Evolutionary conservation across 2,888 invertebrate genomes (phyloP).

Genomic region (Craniophora ligustri): DNA sequence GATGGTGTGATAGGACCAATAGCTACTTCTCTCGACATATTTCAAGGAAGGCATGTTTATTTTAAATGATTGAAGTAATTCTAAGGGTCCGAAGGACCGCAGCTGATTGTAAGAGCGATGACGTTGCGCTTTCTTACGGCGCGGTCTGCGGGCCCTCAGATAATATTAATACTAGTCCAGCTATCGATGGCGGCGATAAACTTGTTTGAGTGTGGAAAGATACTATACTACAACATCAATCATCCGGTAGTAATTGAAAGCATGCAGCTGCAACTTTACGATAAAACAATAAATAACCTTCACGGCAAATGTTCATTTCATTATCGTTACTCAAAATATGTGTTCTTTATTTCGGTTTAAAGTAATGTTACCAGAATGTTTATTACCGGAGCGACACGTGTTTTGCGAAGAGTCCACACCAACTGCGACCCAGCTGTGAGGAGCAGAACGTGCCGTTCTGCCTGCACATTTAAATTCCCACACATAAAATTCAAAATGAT

Average conservation of each 20-base stretch:
- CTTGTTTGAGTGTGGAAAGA: conserved; percentile 78
- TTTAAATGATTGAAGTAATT: conserved; percentile 81
- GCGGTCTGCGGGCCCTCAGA: conserved; percentile 68
- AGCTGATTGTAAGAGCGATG: conserved; percentile 77
- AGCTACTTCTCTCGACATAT: conserved; percentile 69
- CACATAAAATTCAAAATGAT: conserved; percentile 84
- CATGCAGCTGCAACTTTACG: conserved; percentile 72
- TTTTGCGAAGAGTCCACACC: conserved; percentile 77
- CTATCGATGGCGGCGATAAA: conserved; percentile 82
- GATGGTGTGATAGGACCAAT: conserved; percentile 66
- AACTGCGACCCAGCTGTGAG: conserved; percentile 83
- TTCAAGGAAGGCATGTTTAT: conserved; percentile 81
- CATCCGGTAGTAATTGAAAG: conserved; percentile 80
- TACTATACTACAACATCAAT: conserved; percentile 76
- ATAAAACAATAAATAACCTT: conserved; percentile 70
- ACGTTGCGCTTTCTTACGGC: conserved; percentile 76
- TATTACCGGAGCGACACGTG: conserved; percentile 76
- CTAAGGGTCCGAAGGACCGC: conserved; percentile 67
- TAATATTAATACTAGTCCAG: conserved; percentile 79
- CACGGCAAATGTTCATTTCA: conserved; percentile 58
- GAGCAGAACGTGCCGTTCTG: conserved; percentile 85
- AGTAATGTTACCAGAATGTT: conserved; percentile 63
- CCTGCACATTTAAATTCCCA: conserved; percentile 86
- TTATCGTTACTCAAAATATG: conserved; percentile 56
- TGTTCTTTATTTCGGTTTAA: conserved; percentile 48